Percentiles rank a stretch among this genome's conserved stretches.
These are phyloP conservation scores for Tupiocoris notatus DNA, from an alignment of 2,888 invertebrate species.

Conservation along the genomic window DNA sequence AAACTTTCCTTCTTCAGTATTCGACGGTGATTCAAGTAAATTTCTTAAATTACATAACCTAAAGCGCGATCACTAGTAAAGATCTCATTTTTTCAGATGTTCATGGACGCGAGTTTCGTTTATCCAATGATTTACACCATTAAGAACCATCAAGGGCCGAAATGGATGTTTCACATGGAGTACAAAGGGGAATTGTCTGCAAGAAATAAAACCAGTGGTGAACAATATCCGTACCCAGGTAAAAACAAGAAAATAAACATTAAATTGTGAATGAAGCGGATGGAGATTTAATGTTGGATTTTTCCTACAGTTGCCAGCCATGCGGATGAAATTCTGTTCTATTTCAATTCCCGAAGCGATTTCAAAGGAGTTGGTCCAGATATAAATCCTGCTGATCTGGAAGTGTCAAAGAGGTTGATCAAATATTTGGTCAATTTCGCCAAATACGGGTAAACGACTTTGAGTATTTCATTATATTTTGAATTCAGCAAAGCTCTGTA, in stretches of 20 bases:
- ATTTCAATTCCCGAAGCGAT: neutral
- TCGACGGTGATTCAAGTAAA: too few relatives aligned
- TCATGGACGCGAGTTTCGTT: neutral
- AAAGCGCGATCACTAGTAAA: too few relatives aligned
- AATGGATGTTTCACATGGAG: neutral
- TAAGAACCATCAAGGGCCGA: neutral
- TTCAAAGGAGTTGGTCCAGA: neutral
- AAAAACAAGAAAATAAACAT: too few relatives aligned
- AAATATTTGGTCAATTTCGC: constrained; percentile 23
- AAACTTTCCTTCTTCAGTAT: too few relatives aligned
- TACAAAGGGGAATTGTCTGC: neutral
- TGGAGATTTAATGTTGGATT: too few relatives aligned
- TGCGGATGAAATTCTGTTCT: neutral
- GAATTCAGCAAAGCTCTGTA: too few relatives aligned
- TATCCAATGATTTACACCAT: neutral
- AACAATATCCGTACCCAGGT: neutral
- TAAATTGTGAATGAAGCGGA: too few relatives aligned
- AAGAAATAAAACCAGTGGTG: neutral
- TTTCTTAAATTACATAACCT: too few relatives aligned
- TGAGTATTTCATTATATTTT: too few relatives aligned
- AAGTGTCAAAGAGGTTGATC: constrained; percentile 14
- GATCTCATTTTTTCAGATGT: constrained; percentile 3
- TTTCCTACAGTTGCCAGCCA: constrained; percentile 17
- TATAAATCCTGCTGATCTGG: neutral
- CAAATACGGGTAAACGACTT: constrained; percentile 19